Evolutionary conservation across 2,797 vertebrate genomes (phyloP).

Genomic region (Pseudopleuronectes americanus): DNA sequence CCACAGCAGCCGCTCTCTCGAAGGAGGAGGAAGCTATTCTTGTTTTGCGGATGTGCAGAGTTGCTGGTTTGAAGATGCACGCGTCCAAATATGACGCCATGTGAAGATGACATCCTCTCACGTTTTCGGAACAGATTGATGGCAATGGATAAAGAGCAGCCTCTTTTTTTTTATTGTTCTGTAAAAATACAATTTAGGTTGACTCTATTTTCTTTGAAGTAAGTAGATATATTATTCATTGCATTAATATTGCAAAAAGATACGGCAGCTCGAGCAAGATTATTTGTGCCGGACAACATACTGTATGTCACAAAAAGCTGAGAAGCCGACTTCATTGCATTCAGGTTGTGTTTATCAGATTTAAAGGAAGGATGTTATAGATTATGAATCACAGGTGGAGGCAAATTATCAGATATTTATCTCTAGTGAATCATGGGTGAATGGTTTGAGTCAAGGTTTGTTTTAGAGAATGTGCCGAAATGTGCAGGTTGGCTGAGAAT

Average conservation of each 20-base stretch:
- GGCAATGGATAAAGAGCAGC: background rate
- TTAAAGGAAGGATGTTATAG: background rate
- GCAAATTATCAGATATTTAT: background rate
- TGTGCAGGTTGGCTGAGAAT: too few species aligned
- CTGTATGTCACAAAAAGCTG: background rate
- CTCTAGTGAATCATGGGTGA: background rate
- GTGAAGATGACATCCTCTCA: conserved; percentile 8
- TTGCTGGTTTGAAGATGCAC: conserved; percentile 19
- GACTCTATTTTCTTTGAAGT: too few species aligned
- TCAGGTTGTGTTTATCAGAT: background rate
- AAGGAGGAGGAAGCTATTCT: conserved; percentile 51
- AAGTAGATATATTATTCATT: background rate
- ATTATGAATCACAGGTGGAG: background rate
- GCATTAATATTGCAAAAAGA: background rate
- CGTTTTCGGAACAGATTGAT: background rate
- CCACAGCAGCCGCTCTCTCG: conserved; percentile 45
- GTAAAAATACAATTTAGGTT: background rate
- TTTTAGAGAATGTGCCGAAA: background rate
- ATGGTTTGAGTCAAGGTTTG: too few species aligned
- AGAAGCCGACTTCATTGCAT: background rate
- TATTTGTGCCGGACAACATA: background rate
- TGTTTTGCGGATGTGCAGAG: conserved; percentile 4
- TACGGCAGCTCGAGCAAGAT: background rate
- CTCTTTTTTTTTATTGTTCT: background rate
- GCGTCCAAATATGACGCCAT: conserved; percentile 13